phyloP scores from a whole-genome alignment of 2,888 invertebrate species.

The Hermodice carunculata region DNA sequence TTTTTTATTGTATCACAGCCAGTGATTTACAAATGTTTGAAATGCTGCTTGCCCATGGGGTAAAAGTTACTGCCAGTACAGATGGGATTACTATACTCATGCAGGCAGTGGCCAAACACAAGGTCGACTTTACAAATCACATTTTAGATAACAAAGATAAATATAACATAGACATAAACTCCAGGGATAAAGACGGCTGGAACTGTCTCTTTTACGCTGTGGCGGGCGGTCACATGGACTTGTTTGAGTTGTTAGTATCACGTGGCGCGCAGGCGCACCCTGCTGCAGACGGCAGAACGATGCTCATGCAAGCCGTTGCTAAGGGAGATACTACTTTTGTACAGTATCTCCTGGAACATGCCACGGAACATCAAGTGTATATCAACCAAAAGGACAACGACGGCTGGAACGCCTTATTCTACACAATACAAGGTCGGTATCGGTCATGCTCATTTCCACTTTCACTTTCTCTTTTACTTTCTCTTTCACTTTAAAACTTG shows the following conservation, averaged over 20 bases:
- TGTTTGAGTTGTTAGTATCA: conserved; percentile 16
- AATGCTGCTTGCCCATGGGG: conserved; percentile 26
- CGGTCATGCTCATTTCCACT: too few relatives aligned
- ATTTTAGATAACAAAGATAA: conserved; percentile 16
- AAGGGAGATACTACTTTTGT: conserved; percentile 32
- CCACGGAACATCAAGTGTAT: conserved; percentile 20
- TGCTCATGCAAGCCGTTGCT: conserved; percentile 40
- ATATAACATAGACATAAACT: conserved; percentile 30
- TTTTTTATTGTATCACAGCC: conserved; percentile 40
- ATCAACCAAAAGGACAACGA: conserved; percentile 30
- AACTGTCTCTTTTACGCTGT: conserved; percentile 34
- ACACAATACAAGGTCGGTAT: conserved; percentile 38
- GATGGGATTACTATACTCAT: conserved; percentile 38
- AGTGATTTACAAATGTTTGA: conserved; percentile 32
- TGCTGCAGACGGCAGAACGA: conserved; percentile 35
- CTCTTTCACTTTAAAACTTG: too few relatives aligned
- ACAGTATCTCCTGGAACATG: conserved; percentile 26
- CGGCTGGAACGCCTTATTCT: conserved; percentile 40
- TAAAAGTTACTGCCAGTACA: conserved; percentile 16
- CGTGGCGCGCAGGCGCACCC: conserved; percentile 23
- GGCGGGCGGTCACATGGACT: conserved; percentile 27
- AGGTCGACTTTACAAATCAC: conserved; percentile 14
- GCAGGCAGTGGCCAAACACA: conserved; percentile 39
- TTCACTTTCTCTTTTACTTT: too few relatives aligned
- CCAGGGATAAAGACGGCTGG: conserved; percentile 39